phyloP scores from a whole-genome alignment of 1,140 invertebrate species.

The Lucilia sericata region DNA sequence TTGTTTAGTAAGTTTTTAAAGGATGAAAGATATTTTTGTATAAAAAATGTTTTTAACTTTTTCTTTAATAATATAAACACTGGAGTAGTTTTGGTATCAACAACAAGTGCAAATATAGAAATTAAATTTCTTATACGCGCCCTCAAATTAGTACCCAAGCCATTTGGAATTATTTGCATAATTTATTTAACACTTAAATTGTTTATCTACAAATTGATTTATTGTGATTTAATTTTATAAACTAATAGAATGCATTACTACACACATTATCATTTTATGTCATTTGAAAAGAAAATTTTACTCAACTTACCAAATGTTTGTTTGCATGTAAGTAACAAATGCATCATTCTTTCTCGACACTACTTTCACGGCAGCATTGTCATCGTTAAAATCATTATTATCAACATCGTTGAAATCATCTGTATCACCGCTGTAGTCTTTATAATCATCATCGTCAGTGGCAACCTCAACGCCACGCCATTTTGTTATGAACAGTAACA shows the following conservation, averaged over 20 bases:
- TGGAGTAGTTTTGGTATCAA: too few relatives aligned
- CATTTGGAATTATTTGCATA: not conserved
- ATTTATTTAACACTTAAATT: not conserved
- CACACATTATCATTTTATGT: not conserved
- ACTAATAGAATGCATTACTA: not conserved
- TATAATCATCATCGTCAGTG: not conserved
- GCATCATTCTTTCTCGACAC: not conserved
- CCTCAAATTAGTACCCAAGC: not conserved
- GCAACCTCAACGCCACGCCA: not conserved
- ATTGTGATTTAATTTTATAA: not conserved
- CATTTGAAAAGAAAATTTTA: not conserved
- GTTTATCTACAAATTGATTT: not conserved
- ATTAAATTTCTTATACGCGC: too few relatives aligned
- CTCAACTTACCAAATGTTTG: not conserved
- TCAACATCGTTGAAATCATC: not conserved
- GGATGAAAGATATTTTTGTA: not conserved
- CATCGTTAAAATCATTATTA: conserved; percentile 15
- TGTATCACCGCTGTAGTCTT: not conserved
- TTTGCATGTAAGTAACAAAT: not conserved
- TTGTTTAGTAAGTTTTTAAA: not conserved
- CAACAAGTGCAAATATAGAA: too few relatives aligned
- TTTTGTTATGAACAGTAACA: conserved; percentile 34
- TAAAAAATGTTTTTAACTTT: too few relatives aligned
- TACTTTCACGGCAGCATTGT: not conserved
- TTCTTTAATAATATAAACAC: too few relatives aligned